Percentiles rank a stretch among this genome's conserved stretches.
Conservation (phyloP, 2,888 invertebrate species). For the Andrena bucephala region DNA sequence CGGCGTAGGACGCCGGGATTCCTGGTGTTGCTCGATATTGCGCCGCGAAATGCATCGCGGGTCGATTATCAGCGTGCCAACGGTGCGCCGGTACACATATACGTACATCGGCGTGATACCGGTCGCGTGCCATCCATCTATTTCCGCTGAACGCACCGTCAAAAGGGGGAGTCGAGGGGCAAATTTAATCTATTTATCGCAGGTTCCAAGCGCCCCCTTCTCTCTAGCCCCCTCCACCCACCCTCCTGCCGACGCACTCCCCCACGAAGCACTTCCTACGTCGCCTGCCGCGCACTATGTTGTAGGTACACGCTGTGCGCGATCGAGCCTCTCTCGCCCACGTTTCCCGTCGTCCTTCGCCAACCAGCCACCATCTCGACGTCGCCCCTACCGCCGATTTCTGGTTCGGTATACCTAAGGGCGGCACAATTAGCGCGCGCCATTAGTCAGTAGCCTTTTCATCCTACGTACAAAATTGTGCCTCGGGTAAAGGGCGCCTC, state of each 20-base stretch:
- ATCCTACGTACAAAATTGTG: slow-evolving; percentile 69
- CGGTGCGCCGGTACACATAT: slow-evolving; percentile 14
- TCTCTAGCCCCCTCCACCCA: slow-evolving; percentile 4
- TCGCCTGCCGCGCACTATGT: slow-evolving; percentile 4
- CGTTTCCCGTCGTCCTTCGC: slow-evolving; percentile 2
- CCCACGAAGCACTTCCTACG: not conserved
- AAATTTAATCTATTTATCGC: slow-evolving; percentile 81
- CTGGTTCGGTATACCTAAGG: slow-evolving; percentile 48
- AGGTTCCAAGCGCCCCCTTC: slow-evolving; percentile 53
- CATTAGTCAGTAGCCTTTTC: slow-evolving; percentile 81
- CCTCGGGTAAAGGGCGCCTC: slow-evolving; percentile 68
- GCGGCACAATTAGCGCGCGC: slow-evolving; percentile 81
- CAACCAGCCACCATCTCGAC: not conserved
- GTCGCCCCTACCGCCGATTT: not conserved
- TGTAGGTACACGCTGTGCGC: slow-evolving; percentile 2
- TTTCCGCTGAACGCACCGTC: slow-evolving; percentile 76
- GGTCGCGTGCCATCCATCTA: slow-evolving; percentile 82
- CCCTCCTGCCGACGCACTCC: not conserved
- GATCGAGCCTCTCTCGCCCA: slow-evolving; percentile 36
- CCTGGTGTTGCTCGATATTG: slow-evolving; percentile 28
- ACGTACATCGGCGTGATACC: slow-evolving; percentile 55
- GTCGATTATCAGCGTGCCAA: slow-evolving; percentile 52
- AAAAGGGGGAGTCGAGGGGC: slow-evolving; percentile 74
- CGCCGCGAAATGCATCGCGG: slow-evolving; percentile 48
- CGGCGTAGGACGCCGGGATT: not conserved